These are phyloP conservation scores for Smutsia temminckii DNA, from an alignment of 2,797 vertebrate species.

Conservation along the genomic window DNA sequence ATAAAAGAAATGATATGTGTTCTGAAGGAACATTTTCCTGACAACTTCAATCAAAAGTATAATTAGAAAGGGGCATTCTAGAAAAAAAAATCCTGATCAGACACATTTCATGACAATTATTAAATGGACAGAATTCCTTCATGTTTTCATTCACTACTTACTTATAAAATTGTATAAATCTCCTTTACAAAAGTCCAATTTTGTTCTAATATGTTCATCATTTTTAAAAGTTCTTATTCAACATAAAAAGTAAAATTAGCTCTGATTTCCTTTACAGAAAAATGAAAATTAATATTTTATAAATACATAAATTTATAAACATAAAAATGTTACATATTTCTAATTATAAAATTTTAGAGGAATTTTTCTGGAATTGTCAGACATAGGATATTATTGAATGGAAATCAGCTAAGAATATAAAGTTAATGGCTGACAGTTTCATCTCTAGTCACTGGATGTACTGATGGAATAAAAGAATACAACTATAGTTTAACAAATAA, in stretches of 20 bases:
- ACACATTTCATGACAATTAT: neutral
- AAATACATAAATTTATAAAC: too few species aligned
- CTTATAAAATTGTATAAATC: neutral
- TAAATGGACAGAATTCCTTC: neutral
- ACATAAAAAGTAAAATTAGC: neutral
- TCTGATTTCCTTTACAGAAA: neutral
- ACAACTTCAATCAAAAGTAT: neutral
- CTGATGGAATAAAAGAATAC: neutral
- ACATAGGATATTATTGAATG: conserved; percentile 21
- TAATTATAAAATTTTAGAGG: neutral
- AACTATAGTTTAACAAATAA: neutral
- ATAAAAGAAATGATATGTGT: neutral
- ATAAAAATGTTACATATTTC: neutral
- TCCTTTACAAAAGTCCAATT: neutral
- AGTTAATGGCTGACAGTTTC: neutral
- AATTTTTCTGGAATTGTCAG: neutral
- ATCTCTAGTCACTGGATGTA: neutral
- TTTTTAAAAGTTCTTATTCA: neutral
- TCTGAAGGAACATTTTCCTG: neutral
- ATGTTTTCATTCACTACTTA: neutral
- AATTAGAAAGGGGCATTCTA: neutral
- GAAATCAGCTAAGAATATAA: neutral
- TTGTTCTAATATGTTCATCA: neutral
- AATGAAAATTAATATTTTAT: too few species aligned
- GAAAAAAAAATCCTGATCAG: neutral